A percentile compares a stretch with the other conserved stretches of the same genome.
phyloP scores from a whole-genome alignment of 1,140 invertebrate species.

The Gryon sp. region DNA sequence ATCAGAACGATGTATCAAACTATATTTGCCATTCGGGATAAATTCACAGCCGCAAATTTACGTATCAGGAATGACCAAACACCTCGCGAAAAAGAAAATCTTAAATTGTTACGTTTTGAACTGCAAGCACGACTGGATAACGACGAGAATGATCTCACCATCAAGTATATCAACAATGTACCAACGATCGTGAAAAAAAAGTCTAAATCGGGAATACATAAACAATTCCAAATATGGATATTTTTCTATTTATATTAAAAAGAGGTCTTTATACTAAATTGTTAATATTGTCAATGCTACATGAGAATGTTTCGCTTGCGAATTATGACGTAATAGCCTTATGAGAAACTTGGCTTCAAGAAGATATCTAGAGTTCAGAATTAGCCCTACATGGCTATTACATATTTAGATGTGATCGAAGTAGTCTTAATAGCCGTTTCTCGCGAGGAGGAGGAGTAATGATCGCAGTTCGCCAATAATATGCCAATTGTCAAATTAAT shows the following conservation, averaged over 20 bases:
- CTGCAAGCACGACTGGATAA: neutral
- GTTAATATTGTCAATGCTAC: neutral
- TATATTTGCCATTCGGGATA: no score
- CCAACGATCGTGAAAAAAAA: neutral
- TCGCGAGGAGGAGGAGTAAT: slow-evolving; percentile 30
- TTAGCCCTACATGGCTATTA: neutral
- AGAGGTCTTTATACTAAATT: slow-evolving; percentile 22
- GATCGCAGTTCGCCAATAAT: slow-evolving; percentile 17
- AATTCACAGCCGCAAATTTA: no score
- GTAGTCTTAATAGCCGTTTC: no score
- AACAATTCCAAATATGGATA: neutral
- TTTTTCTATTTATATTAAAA: slow-evolving; percentile 5
- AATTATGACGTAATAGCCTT: slow-evolving; percentile 8
- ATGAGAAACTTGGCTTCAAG: slow-evolving; percentile 4
- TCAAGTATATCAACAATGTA: neutral
- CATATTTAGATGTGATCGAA: slow-evolving; percentile 13
- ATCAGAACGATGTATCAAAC: no score
- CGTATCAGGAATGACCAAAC: no score
- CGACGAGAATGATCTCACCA: neutral
- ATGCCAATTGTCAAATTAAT: no score
- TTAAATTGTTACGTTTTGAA: neutral
- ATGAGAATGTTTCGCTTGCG: neutral
- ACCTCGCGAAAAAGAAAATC: neutral
- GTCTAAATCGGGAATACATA: neutral
- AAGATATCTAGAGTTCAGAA: neutral